Conservation (phyloP, 2,113 vertebrate species). For the Electrona antarctica region DNA sequence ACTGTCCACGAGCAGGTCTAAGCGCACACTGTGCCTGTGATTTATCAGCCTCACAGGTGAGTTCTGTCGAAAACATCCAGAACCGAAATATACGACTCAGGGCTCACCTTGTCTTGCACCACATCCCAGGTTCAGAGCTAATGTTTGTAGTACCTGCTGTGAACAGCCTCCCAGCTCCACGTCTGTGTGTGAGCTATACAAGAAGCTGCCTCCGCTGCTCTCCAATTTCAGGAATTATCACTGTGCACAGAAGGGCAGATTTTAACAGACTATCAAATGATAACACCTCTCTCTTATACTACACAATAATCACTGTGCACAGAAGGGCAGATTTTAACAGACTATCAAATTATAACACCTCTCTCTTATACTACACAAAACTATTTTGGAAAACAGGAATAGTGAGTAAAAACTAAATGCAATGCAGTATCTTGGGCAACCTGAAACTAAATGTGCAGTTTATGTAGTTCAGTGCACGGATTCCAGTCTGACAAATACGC, state of each 20-base stretch:
- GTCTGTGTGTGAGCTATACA: conserved; percentile 17
- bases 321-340: conserved; percentile 24
- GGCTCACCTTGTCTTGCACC: conserved; percentile 55
- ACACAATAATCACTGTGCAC: conserved; percentile 18
- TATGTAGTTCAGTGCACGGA: conserved; percentile 38
- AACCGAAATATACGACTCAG: conserved; percentile 52
- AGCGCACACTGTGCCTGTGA: conserved; percentile 63
- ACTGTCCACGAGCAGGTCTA: conserved; percentile 63
- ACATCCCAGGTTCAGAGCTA: conserved; percentile 42
- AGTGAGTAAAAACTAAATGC: conserved; percentile 35
- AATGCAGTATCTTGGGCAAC: conserved; percentile 48
- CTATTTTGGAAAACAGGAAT: conserved; percentile 14
- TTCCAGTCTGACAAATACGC: conserved; percentile 44
- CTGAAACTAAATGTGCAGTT: conserved; percentile 39
- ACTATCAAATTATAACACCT: conserved; percentile 40
- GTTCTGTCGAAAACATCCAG: conserved; percentile 68
- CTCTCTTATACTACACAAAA: conserved; percentile 30
- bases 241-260: conserved; percentile 21
- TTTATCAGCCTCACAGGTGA: conserved; percentile 73
- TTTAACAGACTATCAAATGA: conserved; percentile 37
- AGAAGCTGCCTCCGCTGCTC: conserved; percentile 34
- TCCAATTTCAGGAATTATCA: conserved; percentile 38
- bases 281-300: conserved; percentile 39
- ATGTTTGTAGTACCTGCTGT: conserved; percentile 36
- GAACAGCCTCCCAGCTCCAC: conserved; percentile 23